These are phyloP conservation scores for Cyanistes caeruleus DNA, from an alignment of 2,113 vertebrate species.

Conservation along the genomic window DNA sequence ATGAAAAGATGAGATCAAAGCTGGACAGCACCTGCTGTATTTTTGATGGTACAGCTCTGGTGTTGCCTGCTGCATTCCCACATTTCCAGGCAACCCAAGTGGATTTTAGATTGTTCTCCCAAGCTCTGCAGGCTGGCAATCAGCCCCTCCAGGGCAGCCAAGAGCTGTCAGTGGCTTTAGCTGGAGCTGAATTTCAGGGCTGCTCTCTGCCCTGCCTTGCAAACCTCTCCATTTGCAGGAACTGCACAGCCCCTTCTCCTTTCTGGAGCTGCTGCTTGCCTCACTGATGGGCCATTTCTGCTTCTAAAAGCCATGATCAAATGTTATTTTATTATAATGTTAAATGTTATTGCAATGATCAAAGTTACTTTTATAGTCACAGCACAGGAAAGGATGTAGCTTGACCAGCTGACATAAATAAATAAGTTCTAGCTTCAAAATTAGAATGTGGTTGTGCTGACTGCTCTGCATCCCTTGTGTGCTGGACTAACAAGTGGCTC, in stretches of 20 bases:
- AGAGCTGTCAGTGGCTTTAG: neutral
- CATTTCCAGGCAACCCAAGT: neutral
- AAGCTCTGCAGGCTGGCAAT: neutral
- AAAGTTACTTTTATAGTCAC: neutral
- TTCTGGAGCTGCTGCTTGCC: neutral
- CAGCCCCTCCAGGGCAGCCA: neutral
- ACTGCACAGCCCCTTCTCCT: neutral
- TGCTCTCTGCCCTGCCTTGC: neutral
- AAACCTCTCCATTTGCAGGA: neutral
- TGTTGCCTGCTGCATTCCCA: neutral
- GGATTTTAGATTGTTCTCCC: neutral
- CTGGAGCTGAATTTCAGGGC: neutral
- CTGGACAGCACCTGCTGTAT: neutral
- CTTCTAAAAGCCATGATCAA: neutral
- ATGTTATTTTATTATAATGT: too few relatives aligned
- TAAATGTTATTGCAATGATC: too few relatives aligned
- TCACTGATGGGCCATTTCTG: neutral
- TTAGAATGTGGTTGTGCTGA: neutral
- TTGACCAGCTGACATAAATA: neutral
- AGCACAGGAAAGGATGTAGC: neutral
- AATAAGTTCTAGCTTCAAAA: neutral
- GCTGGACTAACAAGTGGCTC: constrained; percentile 1
- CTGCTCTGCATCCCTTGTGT: neutral
- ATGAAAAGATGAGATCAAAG: neutral
- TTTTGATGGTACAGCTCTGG: neutral